phyloP scores from a whole-genome alignment of 2,113 vertebrate species.

The Vireo altiloquus region DNA sequence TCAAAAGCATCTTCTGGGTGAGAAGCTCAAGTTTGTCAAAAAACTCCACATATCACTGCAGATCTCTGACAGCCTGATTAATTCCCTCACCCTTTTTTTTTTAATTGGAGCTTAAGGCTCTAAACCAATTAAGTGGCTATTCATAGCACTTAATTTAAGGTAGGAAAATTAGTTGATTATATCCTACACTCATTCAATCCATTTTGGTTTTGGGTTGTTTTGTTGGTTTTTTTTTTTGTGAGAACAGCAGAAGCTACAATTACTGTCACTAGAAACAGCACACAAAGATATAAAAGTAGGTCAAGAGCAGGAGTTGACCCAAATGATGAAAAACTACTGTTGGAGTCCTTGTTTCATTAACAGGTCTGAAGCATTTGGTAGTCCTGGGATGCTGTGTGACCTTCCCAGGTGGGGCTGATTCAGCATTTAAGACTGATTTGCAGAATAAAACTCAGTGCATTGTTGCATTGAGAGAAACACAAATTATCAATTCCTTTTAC shows the following conservation, averaged over 20 bases:
- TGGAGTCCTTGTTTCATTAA: not conserved
- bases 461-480: not conserved
- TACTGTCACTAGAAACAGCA: not conserved
- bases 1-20: not conserved
- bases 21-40: not conserved
- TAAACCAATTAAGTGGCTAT: not conserved
- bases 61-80: not conserved
- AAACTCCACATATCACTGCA: not conserved
- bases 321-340: not conserved
- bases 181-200: not conserved
- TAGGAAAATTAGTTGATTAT: not conserved
- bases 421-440: not conserved
- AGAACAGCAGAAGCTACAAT: not conserved
- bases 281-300: not conserved
- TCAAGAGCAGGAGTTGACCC: not conserved
- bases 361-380: not conserved
- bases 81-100: rapidly evolving
- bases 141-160: not conserved
- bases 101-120: not conserved
- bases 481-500: not conserved
- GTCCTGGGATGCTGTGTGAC: not conserved
- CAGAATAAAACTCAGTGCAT: not conserved
- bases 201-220: not conserved
- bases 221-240: not conserved
- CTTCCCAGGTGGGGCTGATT: not conserved